These are phyloP conservation scores for Melanargia galathea DNA, from an alignment of 2,888 invertebrate species.

Conservation along the genomic window DNA sequence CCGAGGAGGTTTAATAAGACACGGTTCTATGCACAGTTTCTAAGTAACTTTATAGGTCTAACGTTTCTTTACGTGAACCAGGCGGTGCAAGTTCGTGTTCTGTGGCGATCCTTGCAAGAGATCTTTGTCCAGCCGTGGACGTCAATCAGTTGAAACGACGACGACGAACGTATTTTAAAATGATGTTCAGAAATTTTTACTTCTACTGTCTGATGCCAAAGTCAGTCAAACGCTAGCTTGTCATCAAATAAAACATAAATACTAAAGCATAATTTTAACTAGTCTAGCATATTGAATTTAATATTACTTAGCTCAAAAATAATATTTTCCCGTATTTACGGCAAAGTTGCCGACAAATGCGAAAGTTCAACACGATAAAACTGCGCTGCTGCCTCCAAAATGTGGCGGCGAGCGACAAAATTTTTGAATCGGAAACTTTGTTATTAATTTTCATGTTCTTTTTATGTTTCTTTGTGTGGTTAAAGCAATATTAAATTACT, in stretches of 20 bases:
- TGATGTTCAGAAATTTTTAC: no score
- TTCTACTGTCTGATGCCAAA: no score
- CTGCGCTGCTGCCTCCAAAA: slow-evolving; percentile 22
- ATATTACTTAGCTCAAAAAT: slow-evolving; percentile 16
- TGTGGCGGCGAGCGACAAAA: slow-evolving; percentile 26
- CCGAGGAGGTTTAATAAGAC: background rate
- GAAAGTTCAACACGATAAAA: slow-evolving; percentile 32
- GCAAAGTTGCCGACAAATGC: slow-evolving; percentile 29
- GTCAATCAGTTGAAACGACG: no score
- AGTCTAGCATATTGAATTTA: background rate
- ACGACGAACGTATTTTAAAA: no score
- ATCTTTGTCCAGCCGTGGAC: no score
- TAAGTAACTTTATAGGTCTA: background rate
- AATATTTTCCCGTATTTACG: slow-evolving; percentile 24
- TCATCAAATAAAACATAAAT: background rate
- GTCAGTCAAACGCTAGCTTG: no score
- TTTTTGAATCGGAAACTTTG: slow-evolving; percentile 35
- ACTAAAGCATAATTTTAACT: background rate
- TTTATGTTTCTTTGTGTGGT: slow-evolving; percentile 37
- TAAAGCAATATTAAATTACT: slow-evolving; percentile 40
- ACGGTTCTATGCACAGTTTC: background rate
- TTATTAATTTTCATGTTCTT: slow-evolving; percentile 39
- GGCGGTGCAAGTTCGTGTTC: no score
- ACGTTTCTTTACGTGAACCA: no score
- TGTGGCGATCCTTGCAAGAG: no score